phyloP scores from a whole-genome alignment of 2,797 vertebrate species.

The Apogon hyalosoma region DNA sequence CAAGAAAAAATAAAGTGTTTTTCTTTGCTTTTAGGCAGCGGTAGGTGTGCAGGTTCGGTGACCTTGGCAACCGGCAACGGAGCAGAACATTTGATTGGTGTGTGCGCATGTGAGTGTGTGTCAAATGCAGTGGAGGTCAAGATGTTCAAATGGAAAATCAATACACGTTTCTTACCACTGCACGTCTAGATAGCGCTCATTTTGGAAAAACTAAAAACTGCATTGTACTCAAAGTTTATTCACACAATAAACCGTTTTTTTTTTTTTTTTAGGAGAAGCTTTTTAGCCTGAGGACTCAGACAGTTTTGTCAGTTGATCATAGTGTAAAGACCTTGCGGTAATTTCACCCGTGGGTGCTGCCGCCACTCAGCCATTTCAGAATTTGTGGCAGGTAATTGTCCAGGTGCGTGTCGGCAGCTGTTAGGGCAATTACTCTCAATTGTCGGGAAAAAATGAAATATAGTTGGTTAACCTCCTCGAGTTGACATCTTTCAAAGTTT shows the following conservation, averaged over 20 bases:
- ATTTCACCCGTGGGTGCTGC: slow-evolving; percentile 43
- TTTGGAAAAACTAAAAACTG: slow-evolving; percentile 17
- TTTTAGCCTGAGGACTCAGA: slow-evolving; percentile 37
- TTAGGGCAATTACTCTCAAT: slow-evolving; percentile 17
- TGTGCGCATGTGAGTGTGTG: slow-evolving; percentile 14
- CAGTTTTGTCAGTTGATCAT: slow-evolving; percentile 16
- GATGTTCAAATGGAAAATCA: slow-evolving; percentile 24
- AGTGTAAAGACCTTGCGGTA: slow-evolving; percentile 26
- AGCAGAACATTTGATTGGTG: slow-evolving; percentile 49
- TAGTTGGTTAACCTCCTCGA: slow-evolving; percentile 39
- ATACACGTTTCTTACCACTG: slow-evolving; percentile 6
- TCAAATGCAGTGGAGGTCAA: slow-evolving; percentile 37
- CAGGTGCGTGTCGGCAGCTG: slow-evolving; percentile 35
- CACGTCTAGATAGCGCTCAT: background rate
- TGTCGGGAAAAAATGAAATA: background rate
- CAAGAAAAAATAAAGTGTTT: slow-evolving; percentile 48
- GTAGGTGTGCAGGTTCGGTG: slow-evolving; percentile 47
- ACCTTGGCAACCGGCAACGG: slow-evolving; percentile 57
- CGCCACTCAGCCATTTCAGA: slow-evolving; percentile 20
- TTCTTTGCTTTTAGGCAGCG: slow-evolving; percentile 52
- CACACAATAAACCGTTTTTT: slow-evolving; percentile 2
- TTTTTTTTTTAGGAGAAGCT: background rate
- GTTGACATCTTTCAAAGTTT: slow-evolving; percentile 23
- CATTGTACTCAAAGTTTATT: background rate
- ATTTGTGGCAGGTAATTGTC: slow-evolving; percentile 33